A percentile compares a stretch with the other conserved stretches of the same genome.
phyloP scores from a whole-genome alignment of 37 sponge, comb jelly and placozoan species.

The Theonella swinhoei region DNA sequence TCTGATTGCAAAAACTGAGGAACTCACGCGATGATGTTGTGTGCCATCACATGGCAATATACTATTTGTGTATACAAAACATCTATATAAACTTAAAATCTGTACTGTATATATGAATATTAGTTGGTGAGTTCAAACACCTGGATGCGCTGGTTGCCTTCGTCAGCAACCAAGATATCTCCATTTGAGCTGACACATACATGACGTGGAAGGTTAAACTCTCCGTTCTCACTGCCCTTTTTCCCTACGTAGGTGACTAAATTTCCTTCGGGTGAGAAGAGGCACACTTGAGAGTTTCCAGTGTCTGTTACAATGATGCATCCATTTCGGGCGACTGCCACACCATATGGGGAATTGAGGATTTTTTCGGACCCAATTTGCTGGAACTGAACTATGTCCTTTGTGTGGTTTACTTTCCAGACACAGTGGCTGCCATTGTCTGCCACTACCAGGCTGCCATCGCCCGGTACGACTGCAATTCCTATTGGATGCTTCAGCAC shows the following conservation, averaged over 20 bases:
- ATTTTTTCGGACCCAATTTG: slow-evolving; percentile 16
- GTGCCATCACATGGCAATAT: too few relatives aligned
- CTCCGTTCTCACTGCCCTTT: slow-evolving; percentile 25
- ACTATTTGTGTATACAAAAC: too few relatives aligned
- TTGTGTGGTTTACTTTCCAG: slow-evolving; percentile 16
- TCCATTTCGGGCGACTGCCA: slow-evolving; percentile 15
- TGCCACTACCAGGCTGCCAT: slow-evolving; percentile 25
- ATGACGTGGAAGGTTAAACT: slow-evolving; percentile 37
- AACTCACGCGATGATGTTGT: too few relatives aligned
- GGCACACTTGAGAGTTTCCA: slow-evolving; percentile 34
- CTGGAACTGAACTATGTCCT: background rate
- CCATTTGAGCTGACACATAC: slow-evolving; percentile 21
- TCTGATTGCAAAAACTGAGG: too few relatives aligned
- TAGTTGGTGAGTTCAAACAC: slow-evolving; percentile 20
- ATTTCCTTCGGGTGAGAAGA: slow-evolving; percentile 25
- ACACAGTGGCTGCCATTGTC: slow-evolving; percentile 43
- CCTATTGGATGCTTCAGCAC: slow-evolving; percentile 29
- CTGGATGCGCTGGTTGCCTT: slow-evolving; percentile 37
- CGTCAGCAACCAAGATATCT: slow-evolving; percentile 38
- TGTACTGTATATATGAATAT: too few relatives aligned
- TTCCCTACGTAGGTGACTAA: slow-evolving; percentile 30
- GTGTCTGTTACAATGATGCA: slow-evolving; percentile 26
- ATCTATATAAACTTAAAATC: too few relatives aligned
- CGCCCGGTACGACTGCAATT: slow-evolving; percentile 6
- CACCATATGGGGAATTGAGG: slow-evolving; percentile 31